phyloP scores from a whole-genome alignment of 2,888 invertebrate genomes.

The Saturnia pavonia region DNA sequence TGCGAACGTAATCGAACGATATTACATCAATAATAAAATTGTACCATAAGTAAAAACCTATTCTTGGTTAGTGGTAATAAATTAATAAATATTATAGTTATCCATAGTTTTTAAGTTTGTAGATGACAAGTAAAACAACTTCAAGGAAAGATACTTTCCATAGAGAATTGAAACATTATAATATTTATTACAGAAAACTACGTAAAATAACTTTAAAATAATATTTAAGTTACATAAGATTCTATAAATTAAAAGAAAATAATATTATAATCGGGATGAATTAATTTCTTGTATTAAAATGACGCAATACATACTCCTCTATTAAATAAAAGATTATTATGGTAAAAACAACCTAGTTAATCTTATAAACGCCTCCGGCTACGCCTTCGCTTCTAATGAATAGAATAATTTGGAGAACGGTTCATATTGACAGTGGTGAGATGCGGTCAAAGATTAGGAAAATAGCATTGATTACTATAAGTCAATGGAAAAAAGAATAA shows the following conservation, averaged over 20 bases:
- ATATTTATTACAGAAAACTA: no score
- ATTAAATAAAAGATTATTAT: background rate
- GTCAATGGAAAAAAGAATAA: no score
- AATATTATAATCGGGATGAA: no score
- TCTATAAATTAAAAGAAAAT: no score
- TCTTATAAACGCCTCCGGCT: slow-evolving; percentile 12
- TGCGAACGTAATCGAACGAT: background rate
- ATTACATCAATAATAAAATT: background rate
- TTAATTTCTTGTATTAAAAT: no score
- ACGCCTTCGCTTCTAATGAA: slow-evolving; percentile 8
- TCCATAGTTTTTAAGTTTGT: background rate
- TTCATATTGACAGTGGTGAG: background rate
- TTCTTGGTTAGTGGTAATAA: background rate
- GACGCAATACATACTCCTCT: background rate
- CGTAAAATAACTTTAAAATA: no score
- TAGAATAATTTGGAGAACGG: background rate
- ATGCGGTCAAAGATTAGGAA: background rate
- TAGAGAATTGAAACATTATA: no score
- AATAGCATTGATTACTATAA: background rate
- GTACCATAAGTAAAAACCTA: background rate
- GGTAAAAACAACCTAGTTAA: slow-evolving; percentile 6
- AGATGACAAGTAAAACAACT: no score
- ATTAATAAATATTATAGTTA: no score
- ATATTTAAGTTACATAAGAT: no score
- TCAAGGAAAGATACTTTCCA: no score